phyloP scores from a whole-genome alignment of 2,113 vertebrate genomes.

The Ciconia stormi region DNA sequence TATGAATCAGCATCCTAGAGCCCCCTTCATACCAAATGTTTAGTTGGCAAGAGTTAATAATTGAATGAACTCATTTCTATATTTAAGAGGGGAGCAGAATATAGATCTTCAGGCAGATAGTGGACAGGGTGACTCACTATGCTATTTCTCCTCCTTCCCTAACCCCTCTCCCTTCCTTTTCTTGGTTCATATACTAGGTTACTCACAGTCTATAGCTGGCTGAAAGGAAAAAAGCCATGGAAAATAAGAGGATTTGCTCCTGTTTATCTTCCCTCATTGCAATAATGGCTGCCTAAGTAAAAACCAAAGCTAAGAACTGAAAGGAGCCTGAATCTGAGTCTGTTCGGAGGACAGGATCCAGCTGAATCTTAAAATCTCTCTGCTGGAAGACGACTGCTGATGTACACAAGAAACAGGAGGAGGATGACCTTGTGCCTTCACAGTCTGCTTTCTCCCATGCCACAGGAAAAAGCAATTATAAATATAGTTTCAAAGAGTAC shows the following conservation, averaged over 20 bases:
- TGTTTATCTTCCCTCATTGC: background rate
- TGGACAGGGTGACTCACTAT: constrained; percentile 44
- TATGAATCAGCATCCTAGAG: constrained; percentile 38
- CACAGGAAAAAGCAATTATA: background rate
- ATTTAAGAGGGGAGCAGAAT: constrained; percentile 39
- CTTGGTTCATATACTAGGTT: background rate
- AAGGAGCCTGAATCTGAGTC: background rate
- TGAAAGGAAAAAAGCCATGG: background rate
- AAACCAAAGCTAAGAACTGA: background rate
- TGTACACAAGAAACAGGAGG: background rate
- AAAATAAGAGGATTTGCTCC: background rate
- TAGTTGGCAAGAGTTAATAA: constrained; percentile 55
- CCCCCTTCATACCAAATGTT: background rate
- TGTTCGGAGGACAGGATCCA: background rate
- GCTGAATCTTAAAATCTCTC: background rate
- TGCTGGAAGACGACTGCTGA: background rate
- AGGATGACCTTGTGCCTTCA: background rate
- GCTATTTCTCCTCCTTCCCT: constrained; percentile 44
- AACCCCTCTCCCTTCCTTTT: background rate
- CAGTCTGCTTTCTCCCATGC: background rate
- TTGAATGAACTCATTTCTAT: constrained; percentile 60
- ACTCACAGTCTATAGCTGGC: background rate
- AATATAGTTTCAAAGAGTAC: background rate
- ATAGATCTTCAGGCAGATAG: constrained; percentile 45
- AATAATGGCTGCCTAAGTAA: background rate